Evolutionary conservation across 2,888 invertebrate genomes (phyloP).

Genomic region (Ditylenchus weischeri): DNA sequence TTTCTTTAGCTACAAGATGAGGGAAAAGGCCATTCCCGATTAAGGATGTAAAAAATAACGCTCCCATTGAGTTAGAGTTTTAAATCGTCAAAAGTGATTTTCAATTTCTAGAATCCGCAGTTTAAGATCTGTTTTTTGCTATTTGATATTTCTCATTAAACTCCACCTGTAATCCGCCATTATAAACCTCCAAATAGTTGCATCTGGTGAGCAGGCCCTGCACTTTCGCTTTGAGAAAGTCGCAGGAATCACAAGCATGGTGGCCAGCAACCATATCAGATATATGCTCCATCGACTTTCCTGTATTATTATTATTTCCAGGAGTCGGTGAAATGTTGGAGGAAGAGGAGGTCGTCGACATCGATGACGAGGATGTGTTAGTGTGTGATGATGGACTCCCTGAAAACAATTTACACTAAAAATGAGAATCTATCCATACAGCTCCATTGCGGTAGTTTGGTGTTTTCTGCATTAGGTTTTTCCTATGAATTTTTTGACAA

Average conservation of each 20-base stretch:
- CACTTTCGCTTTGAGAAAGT: slow-evolving; percentile 15
- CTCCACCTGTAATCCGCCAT: slow-evolving; percentile 19
- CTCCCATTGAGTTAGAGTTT: too few relatives aligned
- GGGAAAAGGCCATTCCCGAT: too few relatives aligned
- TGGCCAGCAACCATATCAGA: not conserved
- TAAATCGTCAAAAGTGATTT: not conserved
- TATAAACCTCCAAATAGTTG: slow-evolving; percentile 18
- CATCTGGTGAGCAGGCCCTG: slow-evolving; percentile 9
- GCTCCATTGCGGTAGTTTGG: too few relatives aligned
- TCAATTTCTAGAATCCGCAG: not conserved
- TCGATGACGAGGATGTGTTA: slow-evolving; percentile 11
- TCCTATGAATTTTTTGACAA: too few relatives aligned
- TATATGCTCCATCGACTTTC: slow-evolving; percentile 6
- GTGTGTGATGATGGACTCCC: slow-evolving; percentile 1
- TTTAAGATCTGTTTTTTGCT: not conserved
- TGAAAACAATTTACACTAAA: not conserved
- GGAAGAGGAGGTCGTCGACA: slow-evolving; percentile 3
- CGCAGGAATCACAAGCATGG: slow-evolving; percentile 18
- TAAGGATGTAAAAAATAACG: too few relatives aligned
- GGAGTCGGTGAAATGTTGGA: slow-evolving; percentile 11
- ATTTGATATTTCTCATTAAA: not conserved
- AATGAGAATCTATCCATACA: too few relatives aligned
- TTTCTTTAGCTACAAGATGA: too few relatives aligned
- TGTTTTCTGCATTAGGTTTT: too few relatives aligned
- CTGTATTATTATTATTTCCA: not conserved